Evolutionary conservation across 2,113 vertebrate species (phyloP), one percentile per base, ranked within the genome.

Genomic region (Numenius arquata): DNA sequence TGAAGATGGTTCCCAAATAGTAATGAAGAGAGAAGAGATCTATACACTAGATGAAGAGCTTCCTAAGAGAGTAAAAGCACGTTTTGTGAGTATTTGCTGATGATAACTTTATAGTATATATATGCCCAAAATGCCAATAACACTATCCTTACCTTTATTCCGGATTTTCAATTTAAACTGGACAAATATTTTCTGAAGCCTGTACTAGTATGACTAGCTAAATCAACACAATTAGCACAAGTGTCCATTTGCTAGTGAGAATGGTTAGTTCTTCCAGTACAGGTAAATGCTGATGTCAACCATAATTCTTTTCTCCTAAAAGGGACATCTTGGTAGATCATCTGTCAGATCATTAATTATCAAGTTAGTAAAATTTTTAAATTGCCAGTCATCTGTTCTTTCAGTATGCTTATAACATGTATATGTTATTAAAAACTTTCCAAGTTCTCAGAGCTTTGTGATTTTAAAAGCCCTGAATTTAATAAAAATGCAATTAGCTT

Each of bases 41-140:
- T 99, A 99, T 94, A 99, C 98, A 19, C 96, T 99, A 93, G 98
- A 99, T 11, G 99, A 99, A 98, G 99, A 99, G 79, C 98, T 99
- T 71, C 99, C 99, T 74, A 99, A 99, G 97, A 99, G 99, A 98
- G 99, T 99, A 96, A 99, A 99, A 98, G 98, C 99, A 90, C 99
- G 99, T 86, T 99, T 99, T 94, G 99, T 99, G 98, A 99, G 99
- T 99, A 97, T 80, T 75, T 53, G 9, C 32, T 79, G 34, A 25
- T 88, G 22, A 40, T 66, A 45, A 47, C 8, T 48, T 84, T 6
- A 7, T 53, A 25, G 6, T 52, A 20, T 43, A 30, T 45, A 22
- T 55, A 34, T 71, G 10, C 26, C 71, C 10, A 80, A 53, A 86
- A 82, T 65, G 15, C 17, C 32, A 43, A 0, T 63, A 65, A 77